These are phyloP conservation scores for Eulemur mongoz DNA, from an alignment of 2,797 vertebrate species.

Conservation along the genomic window DNA sequence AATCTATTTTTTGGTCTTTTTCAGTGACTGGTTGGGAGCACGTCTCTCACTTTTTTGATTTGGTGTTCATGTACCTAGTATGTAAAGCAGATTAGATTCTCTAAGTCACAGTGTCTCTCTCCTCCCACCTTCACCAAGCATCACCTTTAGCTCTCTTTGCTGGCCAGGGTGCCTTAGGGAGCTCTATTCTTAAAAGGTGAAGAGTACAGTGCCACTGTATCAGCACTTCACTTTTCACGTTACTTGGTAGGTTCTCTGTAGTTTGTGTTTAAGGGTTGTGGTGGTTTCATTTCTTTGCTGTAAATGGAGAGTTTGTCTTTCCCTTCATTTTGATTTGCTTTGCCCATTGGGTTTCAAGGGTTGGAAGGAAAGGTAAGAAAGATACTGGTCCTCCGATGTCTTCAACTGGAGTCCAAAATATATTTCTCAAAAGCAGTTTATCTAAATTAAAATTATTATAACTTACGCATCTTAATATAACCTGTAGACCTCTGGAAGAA, in stretches of 20 bases:
- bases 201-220: not conserved
- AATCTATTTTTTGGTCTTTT: not conserved
- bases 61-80: not conserved
- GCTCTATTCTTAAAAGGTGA: not conserved
- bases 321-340: not conserved
- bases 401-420: not conserved
- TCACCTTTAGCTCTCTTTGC: not conserved
- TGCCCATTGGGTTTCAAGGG: not conserved
- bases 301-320: not conserved
- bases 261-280: not conserved
- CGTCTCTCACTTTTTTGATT: not conserved
- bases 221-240: not conserved
- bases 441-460: not conserved
- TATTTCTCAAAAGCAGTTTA: not conserved
- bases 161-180: too few relatives aligned
- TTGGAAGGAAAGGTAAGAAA: not conserved
- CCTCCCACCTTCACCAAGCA: not conserved
- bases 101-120: not conserved
- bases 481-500: not conserved
- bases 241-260: not conserved
- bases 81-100: not conserved
- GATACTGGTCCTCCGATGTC: not conserved
- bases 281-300: not conserved
- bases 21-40: not conserved
- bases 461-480: not conserved